Base-by-base conservation (phyloP, 2,797 vertebrate species). In the Cirrhinus mrigala region DNA sequence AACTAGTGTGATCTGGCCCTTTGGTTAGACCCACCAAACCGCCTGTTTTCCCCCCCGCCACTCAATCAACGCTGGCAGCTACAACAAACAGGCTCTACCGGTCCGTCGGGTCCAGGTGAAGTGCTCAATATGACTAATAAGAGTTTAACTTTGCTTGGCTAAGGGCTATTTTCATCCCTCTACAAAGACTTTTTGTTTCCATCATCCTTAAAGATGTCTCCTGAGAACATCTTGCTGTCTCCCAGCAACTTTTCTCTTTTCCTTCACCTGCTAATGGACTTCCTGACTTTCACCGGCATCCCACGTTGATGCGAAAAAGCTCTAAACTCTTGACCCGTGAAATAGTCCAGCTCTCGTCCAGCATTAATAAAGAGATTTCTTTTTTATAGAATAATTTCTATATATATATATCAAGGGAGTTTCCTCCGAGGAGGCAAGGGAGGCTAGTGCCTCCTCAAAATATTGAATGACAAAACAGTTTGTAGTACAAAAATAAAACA, bases 51-150 rank as follows among this genome's bases (percentile, higher is more conserved):
- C 54, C 46, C 46, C 52, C 79, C 77, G 74, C 85, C 89, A 87
- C 84, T 90, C 88, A 87, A 86, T 89, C 87, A 88, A 71, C 8
- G 56, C 58, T 64, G 73, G 86, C 86, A 86, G 85, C 83, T 88
- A 84, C 66, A 86, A 88, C 81, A 89, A 83, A 90, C 88, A 81
- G 18, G 29, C 79, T 33, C 74, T 62, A 16, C 62, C 46, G 80
- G 68, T 64, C 56, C 4, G 68, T 33, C 82, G 40, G 64, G n/a
- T 46, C 44, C 86, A 78, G 80, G 80, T 85, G 75, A 82, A 73
- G 48, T 37, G 62, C 79, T 83, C 71, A 29, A 33, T 69, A 29
- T 84, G 77, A 85, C 70, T 78, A 86, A 80, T 77, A 40, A 7
- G 62, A 68, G 54, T 29, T 78, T 87, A 81, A 69, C 54, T 77